Percentiles rank a stretch among this genome's conserved stretches.
These are phyloP conservation scores for Eupithecia dodoneata DNA, from an alignment of 2,888 invertebrate genomes.

Conservation along the genomic window DNA sequence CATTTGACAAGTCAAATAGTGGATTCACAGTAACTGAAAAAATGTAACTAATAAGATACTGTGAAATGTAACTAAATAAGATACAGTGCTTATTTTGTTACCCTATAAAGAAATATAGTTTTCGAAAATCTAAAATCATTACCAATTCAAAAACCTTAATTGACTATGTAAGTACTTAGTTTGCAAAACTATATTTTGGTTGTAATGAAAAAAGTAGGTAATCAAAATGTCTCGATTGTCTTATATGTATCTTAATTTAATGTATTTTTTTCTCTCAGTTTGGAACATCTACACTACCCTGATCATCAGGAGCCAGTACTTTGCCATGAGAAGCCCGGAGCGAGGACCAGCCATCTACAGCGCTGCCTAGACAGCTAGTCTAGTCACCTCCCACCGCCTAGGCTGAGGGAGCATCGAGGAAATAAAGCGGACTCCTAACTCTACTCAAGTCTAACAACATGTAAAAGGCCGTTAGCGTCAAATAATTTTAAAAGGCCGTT, in stretches of 20 bases:
- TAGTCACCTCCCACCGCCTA: background rate
- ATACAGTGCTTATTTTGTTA: too few species aligned
- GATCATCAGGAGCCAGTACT: conserved; percentile 32
- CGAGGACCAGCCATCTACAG: conserved; percentile 32
- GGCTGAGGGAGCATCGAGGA: background rate
- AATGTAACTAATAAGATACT: too few species aligned
- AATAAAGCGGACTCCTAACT: background rate
- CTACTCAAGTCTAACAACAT: background rate
- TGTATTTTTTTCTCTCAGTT: conserved; percentile 19
- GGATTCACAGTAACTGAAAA: too few species aligned
- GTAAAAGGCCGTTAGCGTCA: background rate
- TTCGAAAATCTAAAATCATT: too few species aligned
- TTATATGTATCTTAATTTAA: background rate
- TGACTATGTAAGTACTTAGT: too few species aligned
- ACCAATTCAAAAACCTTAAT: background rate
- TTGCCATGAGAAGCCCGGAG: conserved; percentile 22
- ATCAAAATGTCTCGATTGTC: background rate
- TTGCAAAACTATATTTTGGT: too few species aligned
- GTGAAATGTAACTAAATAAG: too few species aligned
- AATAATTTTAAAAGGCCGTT: background rate
- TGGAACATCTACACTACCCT: conserved; percentile 30
- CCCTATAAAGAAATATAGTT: too few species aligned
- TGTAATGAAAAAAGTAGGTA: too few species aligned
- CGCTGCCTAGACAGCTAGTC: conserved; percentile 18
- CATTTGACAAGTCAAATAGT: too few species aligned